phyloP scores from a whole-genome alignment of 2,113 vertebrate genomes.

The Chunga burmeisteri region DNA sequence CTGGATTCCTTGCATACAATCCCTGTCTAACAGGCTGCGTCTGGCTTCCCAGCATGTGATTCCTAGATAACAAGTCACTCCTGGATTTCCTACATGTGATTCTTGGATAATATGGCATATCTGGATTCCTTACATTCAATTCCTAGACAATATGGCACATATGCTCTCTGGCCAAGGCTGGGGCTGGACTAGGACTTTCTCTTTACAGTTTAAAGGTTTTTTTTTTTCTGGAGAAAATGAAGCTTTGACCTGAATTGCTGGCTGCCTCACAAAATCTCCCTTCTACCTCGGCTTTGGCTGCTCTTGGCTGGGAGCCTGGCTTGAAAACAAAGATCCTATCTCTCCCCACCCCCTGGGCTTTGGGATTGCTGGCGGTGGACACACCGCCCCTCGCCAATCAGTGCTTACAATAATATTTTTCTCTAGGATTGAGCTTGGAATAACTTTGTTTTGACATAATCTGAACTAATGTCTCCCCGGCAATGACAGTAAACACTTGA shows the following conservation, averaged over 20 bases:
- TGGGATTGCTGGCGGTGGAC: conserved; percentile 32
- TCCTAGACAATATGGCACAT: conserved; percentile 53
- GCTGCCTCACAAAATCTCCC: conserved; percentile 52
- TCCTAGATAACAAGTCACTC: conserved; percentile 66
- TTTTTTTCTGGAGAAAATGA: conserved; percentile 17
- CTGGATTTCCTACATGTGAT: conserved; percentile 67
- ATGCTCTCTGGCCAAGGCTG: neutral
- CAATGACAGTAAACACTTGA: conserved; percentile 70
- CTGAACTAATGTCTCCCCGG: conserved; percentile 55
- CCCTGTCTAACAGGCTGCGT: conserved; percentile 10
- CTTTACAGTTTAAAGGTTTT: conserved; percentile 38
- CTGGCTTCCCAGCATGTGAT: conserved; percentile 52
- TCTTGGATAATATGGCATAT: conserved; percentile 64
- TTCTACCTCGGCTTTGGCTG: conserved; percentile 64
- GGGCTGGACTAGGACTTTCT: conserved; percentile 44
- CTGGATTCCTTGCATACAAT: conserved; percentile 57
- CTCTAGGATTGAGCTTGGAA: conserved; percentile 52
- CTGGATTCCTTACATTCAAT: conserved; percentile 68
- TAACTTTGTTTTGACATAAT: conserved; percentile 62
- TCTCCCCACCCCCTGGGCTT: conserved; percentile 31
- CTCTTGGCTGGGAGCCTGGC: conserved; percentile 63
- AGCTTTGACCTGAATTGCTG: conserved; percentile 64
- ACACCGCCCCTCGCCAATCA: conserved; percentile 26
- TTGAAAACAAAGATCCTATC: conserved; percentile 67
- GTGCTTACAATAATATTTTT: conserved; percentile 57